These are phyloP conservation scores for Fragariocoptes setiger DNA, from an alignment of 1,140 invertebrate species.

Conservation along the genomic window DNA sequence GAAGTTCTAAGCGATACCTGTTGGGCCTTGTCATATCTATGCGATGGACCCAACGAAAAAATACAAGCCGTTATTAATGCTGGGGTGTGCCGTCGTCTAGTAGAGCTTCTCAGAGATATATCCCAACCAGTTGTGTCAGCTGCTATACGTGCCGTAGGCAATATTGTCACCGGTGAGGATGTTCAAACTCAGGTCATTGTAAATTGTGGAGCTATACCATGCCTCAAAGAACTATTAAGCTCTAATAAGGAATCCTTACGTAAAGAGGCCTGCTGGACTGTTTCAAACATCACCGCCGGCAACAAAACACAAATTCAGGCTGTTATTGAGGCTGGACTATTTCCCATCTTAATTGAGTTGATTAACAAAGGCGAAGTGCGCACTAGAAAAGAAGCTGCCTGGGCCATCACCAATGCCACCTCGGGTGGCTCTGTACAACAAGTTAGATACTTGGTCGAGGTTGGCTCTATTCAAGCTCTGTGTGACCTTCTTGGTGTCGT, in stretches of 20 bases:
- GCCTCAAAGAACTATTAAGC: conserved; percentile 42
- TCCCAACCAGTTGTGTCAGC: conserved; percentile 74
- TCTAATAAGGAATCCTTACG: conserved; percentile 49
- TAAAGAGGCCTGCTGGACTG: conserved; percentile 93
- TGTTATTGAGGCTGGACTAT: conserved; percentile 80
- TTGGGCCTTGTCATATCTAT: conserved; percentile 75
- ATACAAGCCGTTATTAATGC: conserved; percentile 91
- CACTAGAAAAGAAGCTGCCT: conserved; percentile 82
- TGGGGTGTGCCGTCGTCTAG: conserved; percentile 64
- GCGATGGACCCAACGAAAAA: conserved; percentile 87
- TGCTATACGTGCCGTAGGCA: conserved; percentile 71
- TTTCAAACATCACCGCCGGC: conserved; percentile 89
- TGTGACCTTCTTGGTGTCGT: conserved; percentile 74
- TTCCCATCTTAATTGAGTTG: conserved; percentile 63
- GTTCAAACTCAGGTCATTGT: conserved; percentile 75
- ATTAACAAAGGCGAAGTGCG: conserved; percentile 74
- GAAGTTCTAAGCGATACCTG: conserved; percentile 80
- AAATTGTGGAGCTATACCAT: conserved; percentile 59
- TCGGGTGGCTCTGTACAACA: conserved; percentile 74
- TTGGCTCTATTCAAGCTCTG: conserved; percentile 63
- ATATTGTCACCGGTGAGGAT: conserved; percentile 93
- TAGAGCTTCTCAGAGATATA: conserved; percentile 68
- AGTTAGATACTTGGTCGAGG: conserved; percentile 33
- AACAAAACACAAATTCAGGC: conserved; percentile 73
- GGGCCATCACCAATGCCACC: conserved; percentile 91